Percentiles rank a stretch among this genome's conserved stretches.
Conservation (phyloP, 1,140 invertebrate genomes). For the Aleiodes sp. region DNA sequence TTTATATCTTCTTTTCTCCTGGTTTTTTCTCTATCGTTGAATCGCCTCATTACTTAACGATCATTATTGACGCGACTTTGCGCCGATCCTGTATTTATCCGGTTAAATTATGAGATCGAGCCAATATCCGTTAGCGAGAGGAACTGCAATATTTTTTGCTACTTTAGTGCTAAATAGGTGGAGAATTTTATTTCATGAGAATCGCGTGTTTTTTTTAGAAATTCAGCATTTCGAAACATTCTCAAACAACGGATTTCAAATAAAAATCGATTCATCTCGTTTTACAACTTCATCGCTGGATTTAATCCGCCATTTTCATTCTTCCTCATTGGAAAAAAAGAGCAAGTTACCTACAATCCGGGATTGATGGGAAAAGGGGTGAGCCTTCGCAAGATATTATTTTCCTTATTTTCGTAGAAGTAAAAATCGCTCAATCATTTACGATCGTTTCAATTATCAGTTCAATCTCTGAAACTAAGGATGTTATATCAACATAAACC, state of each 20-base stretch:
- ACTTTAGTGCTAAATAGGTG: neutral
- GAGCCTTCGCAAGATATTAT: too few relatives aligned
- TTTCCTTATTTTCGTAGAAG: neutral
- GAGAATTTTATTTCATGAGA: neutral
- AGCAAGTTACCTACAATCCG: too few relatives aligned
- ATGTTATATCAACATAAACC: neutral
- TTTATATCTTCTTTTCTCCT: neutral
- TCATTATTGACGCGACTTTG: conserved; percentile 54
- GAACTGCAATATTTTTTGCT: too few relatives aligned
- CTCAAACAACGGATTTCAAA: too few relatives aligned
- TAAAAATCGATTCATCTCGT: too few relatives aligned
- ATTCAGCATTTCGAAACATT: too few relatives aligned
- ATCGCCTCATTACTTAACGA: conserved; percentile 50
- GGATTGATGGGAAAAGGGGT: too few relatives aligned
- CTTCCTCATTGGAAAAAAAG: too few relatives aligned
- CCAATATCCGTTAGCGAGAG: conserved; percentile 45
- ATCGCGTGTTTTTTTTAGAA: too few relatives aligned
- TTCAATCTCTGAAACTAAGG: neutral
- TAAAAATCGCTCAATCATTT: neutral
- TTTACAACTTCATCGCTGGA: too few relatives aligned
- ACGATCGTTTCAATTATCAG: neutral
- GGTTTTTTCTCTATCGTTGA: neutral
- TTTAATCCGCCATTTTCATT: too few relatives aligned
- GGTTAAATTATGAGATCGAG: conserved; percentile 48
- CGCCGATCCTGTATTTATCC: conserved; percentile 41